phyloP scores from a whole-genome alignment of 1,140 invertebrate genomes.

The Elymnias hypermnestra region DNA sequence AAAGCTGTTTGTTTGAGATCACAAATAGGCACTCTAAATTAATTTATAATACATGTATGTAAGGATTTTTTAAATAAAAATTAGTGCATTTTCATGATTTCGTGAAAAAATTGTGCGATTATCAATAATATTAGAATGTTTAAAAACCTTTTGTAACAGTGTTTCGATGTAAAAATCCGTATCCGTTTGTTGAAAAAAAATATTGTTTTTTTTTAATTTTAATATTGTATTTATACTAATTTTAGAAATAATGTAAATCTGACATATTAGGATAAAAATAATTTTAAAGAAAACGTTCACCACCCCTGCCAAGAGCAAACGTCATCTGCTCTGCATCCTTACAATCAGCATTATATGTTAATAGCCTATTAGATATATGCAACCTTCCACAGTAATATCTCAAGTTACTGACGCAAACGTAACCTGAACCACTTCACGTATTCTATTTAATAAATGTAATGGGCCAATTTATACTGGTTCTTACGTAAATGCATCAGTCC shows the following conservation, averaged over 20 bases:
- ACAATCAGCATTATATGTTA: conserved; percentile 77
- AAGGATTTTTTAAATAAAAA: no score
- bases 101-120: no score
- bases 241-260: not conserved
- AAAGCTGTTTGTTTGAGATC: no score
- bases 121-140: no score
- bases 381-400: conserved; percentile 49
- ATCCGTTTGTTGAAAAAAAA: no score
- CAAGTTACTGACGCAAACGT: conserved; percentile 28
- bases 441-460: conserved; percentile 25
- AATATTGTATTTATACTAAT: no score
- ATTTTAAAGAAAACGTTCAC: conserved; percentile 30
- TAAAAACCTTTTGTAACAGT: no score
- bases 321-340: conserved; percentile 49
- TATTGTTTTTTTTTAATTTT: no score
- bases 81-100: no score
- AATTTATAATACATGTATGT: no score
- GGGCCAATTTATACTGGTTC: conserved; percentile 33
- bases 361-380: conserved; percentile 74
- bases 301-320: conserved; percentile 21
- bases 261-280: conserved; percentile 6
- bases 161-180: no score
- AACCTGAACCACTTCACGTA: conserved; percentile 25
- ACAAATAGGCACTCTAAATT: no score
- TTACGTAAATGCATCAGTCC: conserved; percentile 13